Evolutionary conservation across 2,797 vertebrate genomes (phyloP), one percentile per base, ranked within the genome.

Genomic region (Chiloscyllium punctatum): DNA sequence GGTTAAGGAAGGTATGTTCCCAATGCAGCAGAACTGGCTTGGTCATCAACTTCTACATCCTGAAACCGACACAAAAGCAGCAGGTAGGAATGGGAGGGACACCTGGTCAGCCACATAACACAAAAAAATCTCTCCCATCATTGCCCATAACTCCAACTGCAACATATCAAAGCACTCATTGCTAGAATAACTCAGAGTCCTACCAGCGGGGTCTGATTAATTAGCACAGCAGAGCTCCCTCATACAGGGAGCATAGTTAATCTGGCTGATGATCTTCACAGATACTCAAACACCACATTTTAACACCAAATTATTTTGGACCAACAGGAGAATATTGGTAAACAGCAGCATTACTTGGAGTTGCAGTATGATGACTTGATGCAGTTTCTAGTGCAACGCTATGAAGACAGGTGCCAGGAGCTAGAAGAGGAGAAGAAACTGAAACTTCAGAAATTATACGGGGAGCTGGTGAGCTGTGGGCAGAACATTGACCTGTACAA

Each of bases 301-400:
- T 77, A 62, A 62, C 57, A 62, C 57, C 57, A 62, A 62, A 62
- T 62, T 62, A 62, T 27, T 53, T 95, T 74, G 37, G n/a, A 30
- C 71, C 42, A 94, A 62, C 97, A 99, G 99, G 99, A 99, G 97
- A 99, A 99, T 96, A 99, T 99, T 96, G 98, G 98, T 79, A 98
- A 98, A 72, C 99, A 98, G 96, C 99, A 99, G 97, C 98, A 99
- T 96, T 98, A 99, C 97, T 97, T 99, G n/a, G 99, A 99, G 97
- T 98, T 98, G 88, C 98, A 98, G 96, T 99, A 98, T 96, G 98
- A 98, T 0, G 98, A 99, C 0, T 98, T 99, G 91, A 97, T 99
- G 88, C 98, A 99, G 97, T 98, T 98, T 0, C 96, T 99, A 53
- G 98, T 98, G 33, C 98, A 99, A 96, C 98, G 98, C 15, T 98